phyloP scores from a whole-genome alignment of 2,797 vertebrate genomes.

The Mormyrops attenuatus region DNA sequence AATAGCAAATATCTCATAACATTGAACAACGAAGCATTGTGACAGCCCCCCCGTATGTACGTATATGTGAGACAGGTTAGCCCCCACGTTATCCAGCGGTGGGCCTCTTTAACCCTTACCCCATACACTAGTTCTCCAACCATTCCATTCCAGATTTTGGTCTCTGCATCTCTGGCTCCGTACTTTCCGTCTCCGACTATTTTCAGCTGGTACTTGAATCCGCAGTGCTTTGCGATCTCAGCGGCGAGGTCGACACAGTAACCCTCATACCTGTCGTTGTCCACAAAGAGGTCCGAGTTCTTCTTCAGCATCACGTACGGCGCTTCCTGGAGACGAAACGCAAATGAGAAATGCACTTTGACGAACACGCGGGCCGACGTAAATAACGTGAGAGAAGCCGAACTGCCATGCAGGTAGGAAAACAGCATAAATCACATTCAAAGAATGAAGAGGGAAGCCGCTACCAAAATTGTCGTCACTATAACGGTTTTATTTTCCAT shows the following conservation, averaged over 20 bases:
- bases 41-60: background rate
- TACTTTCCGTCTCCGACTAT: conserved; percentile 97
- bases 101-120: conserved; percentile 62
- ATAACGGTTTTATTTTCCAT: conserved; percentile 98
- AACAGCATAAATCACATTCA: background rate
- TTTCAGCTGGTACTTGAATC: conserved; percentile 96
- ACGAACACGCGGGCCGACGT: background rate
- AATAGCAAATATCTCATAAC: background rate
- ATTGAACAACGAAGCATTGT: background rate
- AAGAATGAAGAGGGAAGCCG: background rate
- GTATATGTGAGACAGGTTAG: background rate
- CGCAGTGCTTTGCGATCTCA: conserved; percentile 98
- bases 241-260: conserved; percentile 97
- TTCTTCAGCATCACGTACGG: conserved; percentile 99
- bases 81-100: background rate
- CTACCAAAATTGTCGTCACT: conserved; percentile 98
- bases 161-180: conserved; percentile 94
- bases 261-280: conserved; percentile 95
- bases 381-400: background rate
- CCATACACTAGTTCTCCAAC: conserved; percentile 98
- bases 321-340: conserved; percentile 72
- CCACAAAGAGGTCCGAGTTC: conserved; percentile 89
- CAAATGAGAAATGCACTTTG: background rate
- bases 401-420: background rate
- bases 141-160: conserved; percentile 99